phyloP scores from a whole-genome alignment of 2,113 vertebrate genomes.

The Picathartes gymnocephalus region DNA sequence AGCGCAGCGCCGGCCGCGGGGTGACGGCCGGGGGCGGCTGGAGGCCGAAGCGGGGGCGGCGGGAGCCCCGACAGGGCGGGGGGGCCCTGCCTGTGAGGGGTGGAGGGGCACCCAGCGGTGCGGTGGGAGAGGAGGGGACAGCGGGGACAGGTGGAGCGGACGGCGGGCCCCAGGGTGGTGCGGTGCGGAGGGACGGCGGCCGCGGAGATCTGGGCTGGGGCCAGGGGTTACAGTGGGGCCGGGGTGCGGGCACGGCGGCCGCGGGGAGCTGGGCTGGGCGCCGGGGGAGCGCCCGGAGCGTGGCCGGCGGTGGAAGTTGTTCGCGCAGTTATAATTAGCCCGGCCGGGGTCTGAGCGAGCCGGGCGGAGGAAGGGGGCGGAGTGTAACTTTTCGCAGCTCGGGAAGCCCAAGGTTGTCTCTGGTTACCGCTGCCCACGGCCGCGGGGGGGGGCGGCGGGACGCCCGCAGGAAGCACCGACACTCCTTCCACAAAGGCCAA shows the following conservation, averaged over 20 bases:
- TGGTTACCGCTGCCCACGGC: slow-evolving; percentile 17
- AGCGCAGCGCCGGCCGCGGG: not conserved
- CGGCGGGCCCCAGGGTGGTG: not conserved
- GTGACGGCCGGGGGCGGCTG: not conserved
- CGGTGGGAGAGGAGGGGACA: not conserved
- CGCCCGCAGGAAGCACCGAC: slow-evolving; percentile 38
- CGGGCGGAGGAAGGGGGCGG: slow-evolving; percentile 30
- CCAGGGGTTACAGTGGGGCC: not conserved
- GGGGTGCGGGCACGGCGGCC: not conserved
- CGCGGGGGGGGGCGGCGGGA: not conserved
- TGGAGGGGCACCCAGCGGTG: not conserved
- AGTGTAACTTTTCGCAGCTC: slow-evolving; percentile 59
- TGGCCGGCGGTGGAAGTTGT: slow-evolving; percentile 20
- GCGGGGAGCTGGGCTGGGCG: not conserved
- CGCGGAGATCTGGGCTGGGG: not conserved
- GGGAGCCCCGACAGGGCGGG: not conserved
- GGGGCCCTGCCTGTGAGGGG: not conserved
- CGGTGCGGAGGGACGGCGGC: not conserved
- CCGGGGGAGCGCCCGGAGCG: not conserved
- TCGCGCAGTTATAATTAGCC: slow-evolving; percentile 54
- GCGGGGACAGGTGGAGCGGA: not conserved
- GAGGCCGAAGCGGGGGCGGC: not conserved
- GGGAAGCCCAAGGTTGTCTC: slow-evolving; percentile 46
- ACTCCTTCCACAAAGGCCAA: slow-evolving; percentile 33
- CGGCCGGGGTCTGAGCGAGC: not conserved